Evolutionary conservation across 2,113 vertebrate species (phyloP).

Genomic region (Empidonax traillii): DNA sequence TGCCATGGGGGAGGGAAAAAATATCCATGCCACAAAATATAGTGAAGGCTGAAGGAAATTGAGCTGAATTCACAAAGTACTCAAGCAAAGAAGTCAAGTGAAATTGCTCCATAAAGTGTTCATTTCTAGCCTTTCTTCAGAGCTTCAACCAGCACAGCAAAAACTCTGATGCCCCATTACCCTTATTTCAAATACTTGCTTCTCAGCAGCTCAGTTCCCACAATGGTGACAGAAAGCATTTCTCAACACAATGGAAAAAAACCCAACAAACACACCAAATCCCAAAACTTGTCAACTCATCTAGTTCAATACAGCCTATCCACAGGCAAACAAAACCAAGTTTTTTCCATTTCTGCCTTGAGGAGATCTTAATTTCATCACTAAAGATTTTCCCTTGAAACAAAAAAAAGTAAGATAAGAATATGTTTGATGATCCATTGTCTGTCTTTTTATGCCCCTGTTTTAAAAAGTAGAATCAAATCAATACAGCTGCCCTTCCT

Average conservation of each 20-base stretch:
- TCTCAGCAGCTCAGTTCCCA: background rate
- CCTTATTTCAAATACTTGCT: background rate
- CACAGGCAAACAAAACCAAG: background rate
- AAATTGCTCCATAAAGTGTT: background rate
- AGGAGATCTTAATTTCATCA: background rate
- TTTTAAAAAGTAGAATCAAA: background rate
- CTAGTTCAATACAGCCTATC: background rate
- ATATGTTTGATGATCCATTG: background rate
- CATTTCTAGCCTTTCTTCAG: slow-evolving; percentile 26
- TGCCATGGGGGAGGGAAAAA: background rate
- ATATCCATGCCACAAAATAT: background rate
- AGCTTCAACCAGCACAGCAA: background rate
- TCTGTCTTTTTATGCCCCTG: background rate
- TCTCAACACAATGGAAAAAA: background rate
- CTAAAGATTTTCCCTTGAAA: background rate
- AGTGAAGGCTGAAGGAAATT: slow-evolving; percentile 3
- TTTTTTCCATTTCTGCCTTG: background rate
- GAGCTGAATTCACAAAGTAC: slow-evolving; percentile 17
- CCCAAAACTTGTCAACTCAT: background rate
- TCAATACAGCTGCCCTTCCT: background rate
- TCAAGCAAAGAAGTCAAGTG: background rate
- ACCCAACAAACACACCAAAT: background rate
- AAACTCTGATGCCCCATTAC: slow-evolving; percentile 7
- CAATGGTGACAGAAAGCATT: background rate
- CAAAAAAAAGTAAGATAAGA: background rate